Base-by-base conservation (phyloP, 2,113 vertebrate genomes). In the Tychaedon coryphoeus region DNA sequence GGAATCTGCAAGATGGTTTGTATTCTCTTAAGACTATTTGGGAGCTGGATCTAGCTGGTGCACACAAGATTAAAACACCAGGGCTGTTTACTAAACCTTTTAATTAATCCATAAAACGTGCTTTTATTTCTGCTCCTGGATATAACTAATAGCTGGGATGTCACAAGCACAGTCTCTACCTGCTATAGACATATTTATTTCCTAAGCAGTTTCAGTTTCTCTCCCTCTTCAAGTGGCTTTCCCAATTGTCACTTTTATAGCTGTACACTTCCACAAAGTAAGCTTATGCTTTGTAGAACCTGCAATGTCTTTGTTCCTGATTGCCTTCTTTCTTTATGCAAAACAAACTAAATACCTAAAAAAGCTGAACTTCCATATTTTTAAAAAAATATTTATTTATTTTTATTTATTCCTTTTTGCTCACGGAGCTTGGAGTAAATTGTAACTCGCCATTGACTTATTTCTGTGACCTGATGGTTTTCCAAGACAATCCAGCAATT, bases 211-310 rank as follows among this genome's bases (percentile, higher is more conserved):
- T 89, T 77, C 38, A 54, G 24, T 72, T 70, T 78, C 18, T 56
- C 7, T 79, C 2, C 12, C 33, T 86, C 13, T 82, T 38, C 62
- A 86, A 65, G 48, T 38, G 9, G 23, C 31, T 75, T 75, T 79
- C 18, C 29, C 36, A 50, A 6, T 33, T 70, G 38, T 47, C 38
- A 45, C 20, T 88, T 86, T 34, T 26, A 66, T 24, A 53, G 31
- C 29, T 92, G 75, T 72, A 84, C 60, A 45, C 23, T 95, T 96
- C 51, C 91, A 86, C 65, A 90, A 79, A 93, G 72, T 42, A 47
- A 94, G 26, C 11, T 76, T 65, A 28, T 48, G 20, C 36, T 29
- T 28, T 51, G 50, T 29, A 14, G 26, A 67, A 53, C 38, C 14
- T 69, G 33, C 53, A 71, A 42, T 86, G 69, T 19, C 33, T 86